Conservation (phyloP, 2,113 vertebrate genomes). For the Indicator maculatus region DNA sequence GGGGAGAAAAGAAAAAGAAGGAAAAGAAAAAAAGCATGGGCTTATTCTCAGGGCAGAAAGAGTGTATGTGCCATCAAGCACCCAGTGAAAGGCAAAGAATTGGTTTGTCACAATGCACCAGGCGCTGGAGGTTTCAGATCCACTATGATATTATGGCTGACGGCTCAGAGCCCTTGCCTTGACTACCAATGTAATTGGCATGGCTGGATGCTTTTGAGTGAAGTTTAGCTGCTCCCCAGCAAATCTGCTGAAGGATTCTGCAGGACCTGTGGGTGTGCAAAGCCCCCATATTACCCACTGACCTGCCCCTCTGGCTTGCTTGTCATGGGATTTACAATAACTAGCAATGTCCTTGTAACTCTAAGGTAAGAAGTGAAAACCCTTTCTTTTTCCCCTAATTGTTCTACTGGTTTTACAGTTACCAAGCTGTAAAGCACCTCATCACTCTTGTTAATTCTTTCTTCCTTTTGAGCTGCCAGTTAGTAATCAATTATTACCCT, state of each 20-base stretch:
- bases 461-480: slow-evolving; percentile 80
- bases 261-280: neutral
- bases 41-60: slow-evolving; percentile 37
- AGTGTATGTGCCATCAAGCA: neutral
- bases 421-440: slow-evolving; percentile 70
- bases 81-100: slow-evolving; percentile 50
- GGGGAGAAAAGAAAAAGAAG: neutral
- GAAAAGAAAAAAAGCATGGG: neutral
- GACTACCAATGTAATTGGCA: slow-evolving; percentile 34
- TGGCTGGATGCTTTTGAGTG: slow-evolving; percentile 22
- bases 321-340: slow-evolving; percentile 50
- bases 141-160: slow-evolving; percentile 55
- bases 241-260: neutral
- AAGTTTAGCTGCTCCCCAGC: neutral
- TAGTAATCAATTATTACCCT: slow-evolving; percentile 89
- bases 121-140: slow-evolving; percentile 43
- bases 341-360: slow-evolving; percentile 51
- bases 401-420: slow-evolving; percentile 70
- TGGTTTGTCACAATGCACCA: slow-evolving; percentile 32
- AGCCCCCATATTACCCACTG: neutral
- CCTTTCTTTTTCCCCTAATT: slow-evolving; percentile 56
- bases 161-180: slow-evolving; percentile 19
- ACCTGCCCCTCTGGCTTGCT: neutral
- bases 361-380: slow-evolving; percentile 64
- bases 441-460: slow-evolving; percentile 74